A percentile compares a stretch with the other conserved stretches of the same genome.
Conservation (phyloP, 2,113 vertebrate genomes). For the Dicerorhinus sumatrensis region DNA sequence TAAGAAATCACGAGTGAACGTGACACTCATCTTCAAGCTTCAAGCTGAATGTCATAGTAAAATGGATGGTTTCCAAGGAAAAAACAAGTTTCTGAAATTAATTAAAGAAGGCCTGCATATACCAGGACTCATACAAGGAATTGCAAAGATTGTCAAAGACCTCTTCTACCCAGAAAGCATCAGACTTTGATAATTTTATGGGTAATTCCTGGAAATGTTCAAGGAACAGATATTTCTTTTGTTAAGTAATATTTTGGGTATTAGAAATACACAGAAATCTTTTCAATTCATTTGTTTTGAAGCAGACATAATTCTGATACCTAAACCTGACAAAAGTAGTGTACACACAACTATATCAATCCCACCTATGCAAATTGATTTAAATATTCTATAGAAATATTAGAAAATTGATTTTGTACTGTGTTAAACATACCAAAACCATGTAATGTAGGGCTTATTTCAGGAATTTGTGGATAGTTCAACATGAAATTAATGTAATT, state of each 20-base stretch:
- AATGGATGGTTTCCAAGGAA: not conserved
- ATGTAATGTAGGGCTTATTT: not conserved
- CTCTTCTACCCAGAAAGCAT: not conserved
- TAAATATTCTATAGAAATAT: not conserved
- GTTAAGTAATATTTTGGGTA: conserved; percentile 5
- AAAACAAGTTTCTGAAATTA: not conserved
- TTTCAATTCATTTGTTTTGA: not conserved
- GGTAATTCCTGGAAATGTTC: not conserved
- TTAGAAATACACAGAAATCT: not conserved
- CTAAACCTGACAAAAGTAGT: not conserved
- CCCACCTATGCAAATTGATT: not conserved
- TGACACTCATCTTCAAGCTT: not conserved
- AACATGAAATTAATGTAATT: not conserved
- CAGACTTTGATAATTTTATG: not conserved
- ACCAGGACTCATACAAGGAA: not conserved
- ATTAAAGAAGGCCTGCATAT: not conserved
- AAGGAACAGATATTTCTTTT: not conserved
- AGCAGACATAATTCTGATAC: not conserved
- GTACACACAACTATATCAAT: not conserved
- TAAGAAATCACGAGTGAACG: not conserved
- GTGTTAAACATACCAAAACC: not conserved
- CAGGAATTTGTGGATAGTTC: not conserved
- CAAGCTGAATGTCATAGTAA: not conserved
- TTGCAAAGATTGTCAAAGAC: not conserved
- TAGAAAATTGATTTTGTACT: not conserved